Conservation (phyloP, 2,113 vertebrate genomes). For the Xiphophorus maculatus region DNA sequence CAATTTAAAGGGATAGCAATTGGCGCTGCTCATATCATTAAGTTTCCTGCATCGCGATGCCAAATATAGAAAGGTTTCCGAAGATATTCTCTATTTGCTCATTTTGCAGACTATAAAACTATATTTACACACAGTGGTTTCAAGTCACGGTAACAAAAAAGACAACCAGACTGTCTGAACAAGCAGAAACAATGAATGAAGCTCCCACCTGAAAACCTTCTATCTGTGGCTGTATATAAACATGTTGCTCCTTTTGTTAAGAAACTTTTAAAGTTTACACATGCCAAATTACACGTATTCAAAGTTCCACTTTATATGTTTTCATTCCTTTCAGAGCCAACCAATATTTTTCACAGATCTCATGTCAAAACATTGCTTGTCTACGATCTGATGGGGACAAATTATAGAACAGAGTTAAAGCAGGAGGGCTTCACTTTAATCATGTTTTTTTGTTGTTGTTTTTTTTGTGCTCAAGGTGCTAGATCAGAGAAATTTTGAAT, state of each 20-base stretch:
- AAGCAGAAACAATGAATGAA: not conserved
- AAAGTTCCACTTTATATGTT: constrained; percentile 24
- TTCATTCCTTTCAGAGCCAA: constrained; percentile 22
- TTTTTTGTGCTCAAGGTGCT: not conserved
- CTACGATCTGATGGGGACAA: constrained; percentile 23
- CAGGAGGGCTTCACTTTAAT: constrained; percentile 49
- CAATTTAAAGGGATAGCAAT: not conserved
- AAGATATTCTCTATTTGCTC: not conserved
- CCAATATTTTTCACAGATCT: constrained; percentile 30
- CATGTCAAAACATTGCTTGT: constrained; percentile 28
- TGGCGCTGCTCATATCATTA: not conserved
- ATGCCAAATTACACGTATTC: constrained; percentile 39
- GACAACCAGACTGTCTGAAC: not conserved
- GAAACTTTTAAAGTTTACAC: constrained; percentile 40
- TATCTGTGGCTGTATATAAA: constrained; percentile 27
- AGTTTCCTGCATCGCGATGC: not conserved
- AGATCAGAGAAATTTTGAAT: constrained; percentile 14
- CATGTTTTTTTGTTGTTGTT: constrained; percentile 10
- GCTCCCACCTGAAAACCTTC: constrained; percentile 1
- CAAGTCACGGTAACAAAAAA: not conserved
- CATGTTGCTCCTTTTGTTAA: constrained; percentile 22
- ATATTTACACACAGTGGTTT: not conserved
- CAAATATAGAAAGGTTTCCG: not conserved
- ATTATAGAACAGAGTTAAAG: constrained; percentile 53
- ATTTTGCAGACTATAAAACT: not conserved